Evolutionary conservation across 37 sponge, comb jelly and placozoan genomes (phyloP).

Genomic region (Cladorhizidae sp.): DNA sequence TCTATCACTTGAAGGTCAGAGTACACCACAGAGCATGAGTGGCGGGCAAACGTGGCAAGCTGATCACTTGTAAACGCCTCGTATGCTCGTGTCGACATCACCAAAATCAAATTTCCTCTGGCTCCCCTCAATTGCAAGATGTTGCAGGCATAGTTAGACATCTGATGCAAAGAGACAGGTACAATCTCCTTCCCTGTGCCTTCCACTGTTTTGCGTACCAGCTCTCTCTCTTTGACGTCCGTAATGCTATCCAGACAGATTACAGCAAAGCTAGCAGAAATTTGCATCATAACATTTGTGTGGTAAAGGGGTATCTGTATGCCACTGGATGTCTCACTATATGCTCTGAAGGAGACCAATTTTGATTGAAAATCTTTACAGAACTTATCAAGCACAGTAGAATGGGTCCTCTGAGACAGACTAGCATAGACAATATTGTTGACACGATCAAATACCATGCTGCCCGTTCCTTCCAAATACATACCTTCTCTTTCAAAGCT

Average conservation of each 20-base stretch:
- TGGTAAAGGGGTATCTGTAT: constrained; percentile 66
- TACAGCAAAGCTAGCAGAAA: constrained; percentile 49
- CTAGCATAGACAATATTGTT: constrained; percentile 67
- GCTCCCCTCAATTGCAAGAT: constrained; percentile 41
- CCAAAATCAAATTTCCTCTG: constrained; percentile 33
- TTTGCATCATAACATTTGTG: constrained; percentile 78
- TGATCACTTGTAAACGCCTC: constrained; percentile 34
- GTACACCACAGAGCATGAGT: constrained; percentile 23
- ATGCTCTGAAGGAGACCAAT: constrained; percentile 56
- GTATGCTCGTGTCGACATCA: constrained; percentile 70
- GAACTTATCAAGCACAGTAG: constrained; percentile 24
- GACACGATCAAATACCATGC: constrained; percentile 80
- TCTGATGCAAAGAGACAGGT: constrained; percentile 5
- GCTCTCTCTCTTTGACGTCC: constrained; percentile 16
- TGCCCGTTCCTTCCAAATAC: constrained; percentile 86
- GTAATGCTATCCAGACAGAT: constrained; percentile 62
- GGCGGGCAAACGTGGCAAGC: neutral
- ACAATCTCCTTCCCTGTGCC: constrained; percentile 1
- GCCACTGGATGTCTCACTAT: neutral
- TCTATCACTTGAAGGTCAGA: constrained; percentile 55
- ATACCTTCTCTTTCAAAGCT: constrained; percentile 45
- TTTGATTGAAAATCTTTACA: constrained; percentile 47
- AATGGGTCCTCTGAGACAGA: constrained; percentile 60
- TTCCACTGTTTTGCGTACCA: constrained; percentile 21
- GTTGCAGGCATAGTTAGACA: constrained; percentile 53